Conservation (phyloP, 2,797 vertebrate species). For the Cryptoprocta ferox region DNA sequence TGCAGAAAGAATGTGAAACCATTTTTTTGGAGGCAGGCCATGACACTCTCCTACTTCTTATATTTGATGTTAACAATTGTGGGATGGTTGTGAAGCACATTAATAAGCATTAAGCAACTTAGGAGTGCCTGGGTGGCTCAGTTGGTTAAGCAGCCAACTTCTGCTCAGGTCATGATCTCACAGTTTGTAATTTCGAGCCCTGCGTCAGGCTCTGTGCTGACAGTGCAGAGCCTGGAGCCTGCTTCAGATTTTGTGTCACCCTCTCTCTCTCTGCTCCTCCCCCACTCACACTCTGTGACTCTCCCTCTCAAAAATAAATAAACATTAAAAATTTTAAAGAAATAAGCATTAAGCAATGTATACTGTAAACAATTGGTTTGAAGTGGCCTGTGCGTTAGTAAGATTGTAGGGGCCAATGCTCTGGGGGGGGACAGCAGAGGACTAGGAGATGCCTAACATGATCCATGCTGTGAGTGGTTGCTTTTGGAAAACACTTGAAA, state of each 20-base stretch:
- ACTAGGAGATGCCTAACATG: background rate
- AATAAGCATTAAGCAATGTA: slow-evolving; percentile 1
- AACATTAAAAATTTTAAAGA: too few species aligned
- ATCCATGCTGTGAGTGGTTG: background rate
- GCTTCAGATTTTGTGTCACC: too few species aligned
- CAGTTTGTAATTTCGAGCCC: too few species aligned
- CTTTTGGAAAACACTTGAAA: background rate
- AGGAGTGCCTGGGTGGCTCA: too few species aligned
- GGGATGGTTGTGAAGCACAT: background rate
- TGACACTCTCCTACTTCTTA: background rate
- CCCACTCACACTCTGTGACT: too few species aligned
- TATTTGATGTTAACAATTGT: background rate
- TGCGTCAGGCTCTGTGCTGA: too few species aligned
- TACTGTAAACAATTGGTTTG: background rate
- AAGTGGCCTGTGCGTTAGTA: background rate
- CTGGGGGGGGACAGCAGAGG: background rate
- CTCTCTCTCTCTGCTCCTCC: too few species aligned
- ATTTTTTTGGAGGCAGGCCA: background rate
- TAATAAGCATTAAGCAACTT: background rate
- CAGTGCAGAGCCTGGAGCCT: too few species aligned
- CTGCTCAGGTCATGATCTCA: too few species aligned
- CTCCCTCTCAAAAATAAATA: too few species aligned
- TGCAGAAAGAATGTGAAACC: background rate
- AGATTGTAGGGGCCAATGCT: background rate
- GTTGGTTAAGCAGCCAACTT: too few species aligned